phyloP scores from a whole-genome alignment of 1,140 invertebrate species.

The Prorops nasuta region DNA sequence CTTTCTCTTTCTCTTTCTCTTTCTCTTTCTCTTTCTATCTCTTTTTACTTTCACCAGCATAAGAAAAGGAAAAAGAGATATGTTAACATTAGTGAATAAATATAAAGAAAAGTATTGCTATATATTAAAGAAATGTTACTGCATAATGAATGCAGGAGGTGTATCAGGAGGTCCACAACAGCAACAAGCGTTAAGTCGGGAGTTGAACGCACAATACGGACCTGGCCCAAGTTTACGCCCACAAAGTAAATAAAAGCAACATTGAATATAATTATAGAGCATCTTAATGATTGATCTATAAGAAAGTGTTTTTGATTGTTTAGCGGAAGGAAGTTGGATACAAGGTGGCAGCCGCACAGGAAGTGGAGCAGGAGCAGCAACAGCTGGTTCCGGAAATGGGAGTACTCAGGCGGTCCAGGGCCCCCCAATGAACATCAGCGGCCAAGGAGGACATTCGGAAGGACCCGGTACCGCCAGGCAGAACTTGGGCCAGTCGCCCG shows the following conservation, averaged over 20 bases:
- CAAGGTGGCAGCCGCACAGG: conserved; percentile 66
- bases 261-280: conserved; percentile 1
- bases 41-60: too few relatives aligned
- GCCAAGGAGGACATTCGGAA: conserved; percentile 38
- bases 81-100: too few relatives aligned
- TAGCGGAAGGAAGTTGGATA: conserved; percentile 79
- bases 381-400: conserved; percentile 56
- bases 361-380: conserved; percentile 52
- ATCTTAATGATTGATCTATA: too few relatives aligned
- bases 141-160: conserved; percentile 39
- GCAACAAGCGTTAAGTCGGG: conserved; percentile 52
- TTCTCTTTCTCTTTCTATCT: too few relatives aligned
- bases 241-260: conserved; percentile 58
- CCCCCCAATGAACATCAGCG: conserved; percentile 51
- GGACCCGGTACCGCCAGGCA: conserved; percentile 51
- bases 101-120: too few relatives aligned
- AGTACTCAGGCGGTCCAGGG: conserved; percentile 59
- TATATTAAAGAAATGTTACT: too few relatives aligned
- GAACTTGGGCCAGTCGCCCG: conserved; percentile 57
- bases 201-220: conserved; percentile 68
- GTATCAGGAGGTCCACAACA: conserved; percentile 52
- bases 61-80: too few relatives aligned
- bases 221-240: conserved; percentile 76
- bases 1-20: too few relatives aligned
- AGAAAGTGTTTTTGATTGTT: too few relatives aligned